phyloP scores from a whole-genome alignment of 2,797 vertebrate species.

The Antrozous pallidus region DNA sequence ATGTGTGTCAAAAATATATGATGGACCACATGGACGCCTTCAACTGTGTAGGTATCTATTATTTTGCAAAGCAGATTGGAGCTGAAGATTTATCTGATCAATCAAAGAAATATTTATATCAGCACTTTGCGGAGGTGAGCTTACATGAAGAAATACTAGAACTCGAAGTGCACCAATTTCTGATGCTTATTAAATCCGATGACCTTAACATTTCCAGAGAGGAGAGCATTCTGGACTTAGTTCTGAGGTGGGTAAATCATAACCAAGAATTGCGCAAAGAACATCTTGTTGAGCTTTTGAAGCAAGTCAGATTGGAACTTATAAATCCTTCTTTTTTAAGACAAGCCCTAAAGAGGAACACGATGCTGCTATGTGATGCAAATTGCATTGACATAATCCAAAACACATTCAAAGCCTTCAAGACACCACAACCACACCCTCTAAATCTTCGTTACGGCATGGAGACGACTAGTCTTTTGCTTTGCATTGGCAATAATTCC shows the following conservation, averaged over 20 bases:
- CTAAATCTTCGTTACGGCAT: conserved; percentile 94
- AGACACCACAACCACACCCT: conserved; percentile 84
- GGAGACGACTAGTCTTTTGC: conserved; percentile 95
- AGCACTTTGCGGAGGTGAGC: conserved; percentile 95
- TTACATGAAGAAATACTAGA: conserved; percentile 94
- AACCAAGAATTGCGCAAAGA: conserved; percentile 81
- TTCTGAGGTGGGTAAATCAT: conserved; percentile 93
- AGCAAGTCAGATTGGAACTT: conserved; percentile 91
- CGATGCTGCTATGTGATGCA: conserved; percentile 88
- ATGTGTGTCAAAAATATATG: conserved; percentile 92
- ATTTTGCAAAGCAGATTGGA: conserved; percentile 94
- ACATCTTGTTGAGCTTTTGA: conserved; percentile 92
- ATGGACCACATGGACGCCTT: conserved; percentile 95
- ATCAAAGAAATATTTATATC: conserved; percentile 89
- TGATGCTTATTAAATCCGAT: conserved; percentile 90
- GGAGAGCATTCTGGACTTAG: conserved; percentile 94
- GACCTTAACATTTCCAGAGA: conserved; percentile 95
- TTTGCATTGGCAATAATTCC: conserved; percentile 94
- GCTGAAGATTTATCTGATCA: conserved; percentile 92
- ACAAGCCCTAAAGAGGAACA: conserved; percentile 90
- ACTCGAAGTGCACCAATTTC: conserved; percentile 91
- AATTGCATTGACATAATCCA: conserved; percentile 91
- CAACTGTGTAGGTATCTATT: conserved; percentile 95
- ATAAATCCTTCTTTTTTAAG: conserved; percentile 89
- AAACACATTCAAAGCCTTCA: conserved; percentile 87